Evolutionary conservation across 2,888 invertebrate species (phyloP).

Genomic region (Sinhomidia bicolor): DNA sequence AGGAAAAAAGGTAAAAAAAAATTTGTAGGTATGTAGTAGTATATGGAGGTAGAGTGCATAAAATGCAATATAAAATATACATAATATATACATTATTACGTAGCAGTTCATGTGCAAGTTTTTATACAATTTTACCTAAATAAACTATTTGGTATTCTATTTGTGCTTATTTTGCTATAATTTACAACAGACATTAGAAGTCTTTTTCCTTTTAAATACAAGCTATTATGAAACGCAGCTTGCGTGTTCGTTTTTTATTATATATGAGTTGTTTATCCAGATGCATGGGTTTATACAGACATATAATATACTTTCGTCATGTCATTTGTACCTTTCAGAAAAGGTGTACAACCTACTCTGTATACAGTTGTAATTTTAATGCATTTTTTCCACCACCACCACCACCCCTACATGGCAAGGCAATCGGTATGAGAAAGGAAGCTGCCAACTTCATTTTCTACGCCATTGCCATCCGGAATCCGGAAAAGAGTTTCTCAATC

Average conservation of each 20-base stretch:
- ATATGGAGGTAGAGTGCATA: neutral
- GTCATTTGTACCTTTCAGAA: neutral
- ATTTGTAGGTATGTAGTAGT: neutral
- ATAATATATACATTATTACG: neutral
- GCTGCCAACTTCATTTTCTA: conserved; percentile 53
- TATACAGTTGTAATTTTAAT: conserved; percentile 46
- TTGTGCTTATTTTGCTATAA: conserved; percentile 13
- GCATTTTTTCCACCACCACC: neutral
- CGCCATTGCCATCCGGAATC: conserved; percentile 45
- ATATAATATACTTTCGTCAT: neutral
- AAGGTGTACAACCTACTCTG: neutral
- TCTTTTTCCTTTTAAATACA: neutral
- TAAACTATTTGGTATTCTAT: neutral
- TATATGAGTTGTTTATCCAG: neutral
- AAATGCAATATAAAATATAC: neutral
- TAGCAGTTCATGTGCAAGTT: neutral
- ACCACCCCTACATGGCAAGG: neutral
- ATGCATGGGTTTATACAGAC: too few relatives aligned
- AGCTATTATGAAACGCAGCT: neutral
- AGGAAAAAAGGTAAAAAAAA: neutral
- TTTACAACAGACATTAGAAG: conserved; percentile 36
- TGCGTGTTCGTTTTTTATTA: neutral
- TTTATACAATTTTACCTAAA: too few relatives aligned
- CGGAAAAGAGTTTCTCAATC: conserved; percentile 37
- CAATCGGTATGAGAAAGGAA: neutral